Percentiles rank a stretch among this genome's conserved stretches.
These are phyloP conservation scores for Heteronetta atricapilla DNA, from an alignment of 2,113 vertebrate species.

Conservation along the genomic window DNA sequence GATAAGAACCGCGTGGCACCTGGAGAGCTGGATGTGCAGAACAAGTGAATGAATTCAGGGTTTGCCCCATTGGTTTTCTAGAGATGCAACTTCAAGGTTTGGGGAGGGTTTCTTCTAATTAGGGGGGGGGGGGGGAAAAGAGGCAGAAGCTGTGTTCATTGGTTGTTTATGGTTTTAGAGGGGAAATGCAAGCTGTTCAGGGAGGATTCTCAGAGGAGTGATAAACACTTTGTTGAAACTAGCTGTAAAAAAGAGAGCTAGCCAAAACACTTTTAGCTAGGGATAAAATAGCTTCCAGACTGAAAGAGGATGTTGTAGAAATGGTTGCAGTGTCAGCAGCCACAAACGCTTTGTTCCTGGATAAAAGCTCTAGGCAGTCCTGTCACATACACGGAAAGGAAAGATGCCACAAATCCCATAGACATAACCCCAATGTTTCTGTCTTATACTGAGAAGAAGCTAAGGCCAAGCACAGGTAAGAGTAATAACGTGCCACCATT, in stretches of 20 bases:
- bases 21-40: neutral
- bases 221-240: neutral
- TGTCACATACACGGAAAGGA: neutral
- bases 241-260: neutral
- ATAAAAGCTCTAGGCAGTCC: slow-evolving; percentile 3
- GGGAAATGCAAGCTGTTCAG: neutral
- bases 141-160: neutral
- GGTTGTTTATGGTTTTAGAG: neutral
- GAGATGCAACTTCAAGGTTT: neutral
- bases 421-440: neutral
- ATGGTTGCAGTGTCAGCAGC: neutral
- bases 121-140: no score
- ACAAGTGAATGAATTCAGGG: neutral
- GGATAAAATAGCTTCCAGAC: neutral
- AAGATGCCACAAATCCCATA: neutral
- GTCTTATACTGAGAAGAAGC: neutral
- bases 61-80: neutral
- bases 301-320: neutral
- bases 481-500: neutral
- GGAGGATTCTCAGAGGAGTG: neutral
- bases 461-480: neutral
- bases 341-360: neutral
- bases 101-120: neutral
- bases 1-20: rapidly evolving
- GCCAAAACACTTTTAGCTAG: neutral